Evolutionary conservation across 2,113 vertebrate species (phyloP).

Genomic region (Malurus melanocephalus): DNA sequence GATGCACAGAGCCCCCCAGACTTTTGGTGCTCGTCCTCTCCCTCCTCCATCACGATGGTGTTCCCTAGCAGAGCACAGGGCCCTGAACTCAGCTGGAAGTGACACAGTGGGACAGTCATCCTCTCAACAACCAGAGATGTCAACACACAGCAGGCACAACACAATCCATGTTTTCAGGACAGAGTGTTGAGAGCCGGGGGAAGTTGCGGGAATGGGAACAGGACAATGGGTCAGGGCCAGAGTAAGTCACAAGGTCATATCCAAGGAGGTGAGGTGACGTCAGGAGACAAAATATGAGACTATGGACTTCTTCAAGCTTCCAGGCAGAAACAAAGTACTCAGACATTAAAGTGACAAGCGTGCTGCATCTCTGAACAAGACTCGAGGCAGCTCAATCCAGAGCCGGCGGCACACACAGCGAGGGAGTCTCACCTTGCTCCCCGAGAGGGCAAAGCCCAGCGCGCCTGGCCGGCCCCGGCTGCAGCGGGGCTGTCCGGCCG

Average conservation of each 20-base stretch:
- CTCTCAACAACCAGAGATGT: background rate
- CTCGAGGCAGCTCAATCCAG: background rate
- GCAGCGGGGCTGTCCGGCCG: accelerated
- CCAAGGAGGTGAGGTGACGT: background rate
- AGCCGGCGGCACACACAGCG: accelerated
- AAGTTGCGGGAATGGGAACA: background rate
- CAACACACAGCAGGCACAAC: background rate
- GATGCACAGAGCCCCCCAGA: background rate
- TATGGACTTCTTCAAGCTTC: background rate
- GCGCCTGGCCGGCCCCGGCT: accelerated
- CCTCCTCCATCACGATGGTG: background rate
- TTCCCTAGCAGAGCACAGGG: background rate
- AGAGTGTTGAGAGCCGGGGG: background rate
- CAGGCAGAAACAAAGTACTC: background rate
- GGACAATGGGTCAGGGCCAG: background rate
- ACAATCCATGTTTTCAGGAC: background rate
- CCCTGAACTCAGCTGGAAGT: background rate
- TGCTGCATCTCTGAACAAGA: background rate
- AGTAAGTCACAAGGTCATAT: background rate
- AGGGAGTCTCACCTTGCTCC: background rate
- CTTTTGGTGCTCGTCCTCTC: background rate
- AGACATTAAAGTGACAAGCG: background rate
- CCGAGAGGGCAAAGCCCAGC: background rate
- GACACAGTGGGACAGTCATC: background rate
- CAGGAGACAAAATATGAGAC: background rate